Percentiles rank a stretch among this genome's conserved stretches.
phyloP scores from a whole-genome alignment of 2,113 vertebrate genomes.

The Odobenus rosmarus region DNA sequence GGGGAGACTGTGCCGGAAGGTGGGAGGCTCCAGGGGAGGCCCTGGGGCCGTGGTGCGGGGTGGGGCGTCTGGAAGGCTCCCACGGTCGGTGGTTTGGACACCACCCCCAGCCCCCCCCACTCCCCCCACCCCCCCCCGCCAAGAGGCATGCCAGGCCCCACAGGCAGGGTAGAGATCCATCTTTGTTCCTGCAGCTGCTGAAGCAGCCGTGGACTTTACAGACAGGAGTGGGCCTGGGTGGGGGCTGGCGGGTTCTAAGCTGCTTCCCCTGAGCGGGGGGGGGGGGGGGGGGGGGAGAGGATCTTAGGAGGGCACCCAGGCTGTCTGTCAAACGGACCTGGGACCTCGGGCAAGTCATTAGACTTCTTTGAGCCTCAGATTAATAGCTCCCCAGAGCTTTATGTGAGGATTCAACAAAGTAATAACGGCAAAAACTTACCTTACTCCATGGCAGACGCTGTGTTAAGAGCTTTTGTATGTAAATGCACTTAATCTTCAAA shows the following conservation, averaged over 20 bases:
- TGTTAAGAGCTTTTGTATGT: background rate
- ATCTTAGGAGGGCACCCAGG: background rate
- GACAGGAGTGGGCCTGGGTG: background rate
- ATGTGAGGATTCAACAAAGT: background rate
- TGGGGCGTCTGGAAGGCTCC: background rate
- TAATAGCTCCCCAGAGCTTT: background rate
- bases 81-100: background rate
- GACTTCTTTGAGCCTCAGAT: background rate
- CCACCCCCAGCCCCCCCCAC: no score
- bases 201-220: constrained; percentile 1
- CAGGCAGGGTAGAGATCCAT: background rate
- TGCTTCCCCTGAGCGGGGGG: background rate
- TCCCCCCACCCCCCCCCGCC: background rate
- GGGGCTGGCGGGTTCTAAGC: background rate
- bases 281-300: background rate
- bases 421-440: background rate
- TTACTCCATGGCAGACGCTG: background rate
- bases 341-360: background rate
- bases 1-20: background rate
- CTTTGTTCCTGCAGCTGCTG: background rate
- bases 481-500: background rate
- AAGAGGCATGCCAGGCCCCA: background rate
- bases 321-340: background rate
- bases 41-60: rapidly evolving
- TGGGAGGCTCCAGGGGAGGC: background rate